A percentile compares a stretch with the other conserved stretches of the same genome.
These are phyloP conservation scores for Paralichthys olivaceus DNA, from an alignment of 2,113 vertebrate genomes.

Conservation along the genomic window DNA sequence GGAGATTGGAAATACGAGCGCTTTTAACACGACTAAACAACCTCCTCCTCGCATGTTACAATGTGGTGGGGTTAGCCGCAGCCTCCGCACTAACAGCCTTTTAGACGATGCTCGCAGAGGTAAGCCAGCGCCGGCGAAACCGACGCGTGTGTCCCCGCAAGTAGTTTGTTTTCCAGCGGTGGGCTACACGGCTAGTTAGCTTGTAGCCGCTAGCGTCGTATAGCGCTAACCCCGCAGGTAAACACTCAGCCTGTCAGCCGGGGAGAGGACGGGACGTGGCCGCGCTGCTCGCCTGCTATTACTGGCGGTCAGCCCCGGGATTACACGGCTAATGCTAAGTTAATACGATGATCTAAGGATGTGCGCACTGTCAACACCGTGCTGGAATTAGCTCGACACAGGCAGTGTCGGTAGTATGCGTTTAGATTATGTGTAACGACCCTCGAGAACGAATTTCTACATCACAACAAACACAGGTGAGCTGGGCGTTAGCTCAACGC, in stretches of 20 bases:
- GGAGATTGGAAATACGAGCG: constrained; percentile 75
- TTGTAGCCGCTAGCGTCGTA: constrained; percentile 48
- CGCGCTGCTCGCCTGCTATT: constrained; percentile 50
- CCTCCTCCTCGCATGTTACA: constrained; percentile 47
- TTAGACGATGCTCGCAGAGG: constrained; percentile 85
- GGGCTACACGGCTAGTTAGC: constrained; percentile 61
- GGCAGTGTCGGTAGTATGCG: constrained; percentile 45
- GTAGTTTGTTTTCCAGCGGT: constrained; percentile 56
- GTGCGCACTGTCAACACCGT: constrained; percentile 53
- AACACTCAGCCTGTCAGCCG: constrained; percentile 68
- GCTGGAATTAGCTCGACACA: constrained; percentile 60
- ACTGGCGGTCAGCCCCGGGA: constrained; percentile 64
- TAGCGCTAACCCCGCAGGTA: constrained; percentile 72
- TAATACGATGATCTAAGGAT: constrained; percentile 65
- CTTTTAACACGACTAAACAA: constrained; percentile 71
- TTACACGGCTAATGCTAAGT: constrained; percentile 67
- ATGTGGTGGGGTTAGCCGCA: constrained; percentile 82
- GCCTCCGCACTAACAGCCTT: constrained; percentile 69
- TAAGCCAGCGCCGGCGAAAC: constrained; percentile 60
- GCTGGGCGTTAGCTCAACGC: constrained; percentile 37
- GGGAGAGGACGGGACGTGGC: constrained; percentile 40
- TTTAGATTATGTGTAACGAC: constrained; percentile 63
- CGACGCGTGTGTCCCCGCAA: background rate
- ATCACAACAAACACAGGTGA: constrained; percentile 68
- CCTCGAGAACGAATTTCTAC: constrained; percentile 35